Base-by-base conservation (phyloP, 2,113 vertebrate species). In the Hystrix brachyura region DNA sequence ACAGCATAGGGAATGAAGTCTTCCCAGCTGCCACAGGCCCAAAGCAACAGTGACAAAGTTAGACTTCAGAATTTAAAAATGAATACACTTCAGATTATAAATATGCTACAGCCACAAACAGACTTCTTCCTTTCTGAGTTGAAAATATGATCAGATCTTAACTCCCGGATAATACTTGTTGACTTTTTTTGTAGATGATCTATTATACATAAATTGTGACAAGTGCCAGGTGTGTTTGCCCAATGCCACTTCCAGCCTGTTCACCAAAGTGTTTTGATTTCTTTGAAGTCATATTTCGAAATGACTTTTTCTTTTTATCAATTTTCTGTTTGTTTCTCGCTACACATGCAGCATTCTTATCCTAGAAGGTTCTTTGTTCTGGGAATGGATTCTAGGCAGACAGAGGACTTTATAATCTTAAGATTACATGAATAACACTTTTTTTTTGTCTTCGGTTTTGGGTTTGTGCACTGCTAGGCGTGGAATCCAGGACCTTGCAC, bases 211-310 rank as follows among this genome's bases (percentile, higher is more conserved):
- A 64, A 87, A 69, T 64, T 0, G 11, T 79, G 84, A 17, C 94
- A 97, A 96, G 82, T 94, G 29, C 8, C 0, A 55, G 74, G 94
- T 97, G 17, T 46, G 8, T 19, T 98, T 74, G 97, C 90, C 93
- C 94, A 97, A 98, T 0, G 1, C 51, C 1, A 23, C 1, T 32
- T 76, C 82, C 32, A 82, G 94, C 78, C 90, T 76, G 90, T 64
- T 27, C 32, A 29, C 38, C 71, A 83, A 60, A 62, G 78, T 38
- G 3, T 43, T 21, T 0, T 27, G 51, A 94, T 69, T 76, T 85
- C 81, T 90, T 60, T 81, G 25, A 62, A 87, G 67, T 46, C 34
- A n/a, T 38, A 46, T 90, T 85, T n/a, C 84, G 89, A 78, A 79
- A n/a, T 51, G 82, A 46, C 7, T 19, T 19, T 87, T 46, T 72